A percentile compares a stretch with the other conserved stretches of the same genome.
Conservation (phyloP, 2,113 vertebrate genomes). For the Megatriorchis doriae region DNA sequence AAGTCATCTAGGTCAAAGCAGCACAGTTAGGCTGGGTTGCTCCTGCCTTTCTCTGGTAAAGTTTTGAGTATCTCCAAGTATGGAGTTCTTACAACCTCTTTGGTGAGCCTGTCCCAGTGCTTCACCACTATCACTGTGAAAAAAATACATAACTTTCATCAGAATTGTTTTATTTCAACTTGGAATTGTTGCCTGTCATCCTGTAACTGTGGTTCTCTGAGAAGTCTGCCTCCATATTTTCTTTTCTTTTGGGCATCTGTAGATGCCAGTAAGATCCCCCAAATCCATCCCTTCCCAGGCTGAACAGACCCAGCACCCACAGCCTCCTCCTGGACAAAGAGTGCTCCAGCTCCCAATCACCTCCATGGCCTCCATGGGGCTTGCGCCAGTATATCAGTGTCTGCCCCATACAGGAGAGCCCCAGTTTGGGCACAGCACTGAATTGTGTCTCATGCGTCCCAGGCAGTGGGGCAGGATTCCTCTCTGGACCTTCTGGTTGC, state of each 20-base stretch:
- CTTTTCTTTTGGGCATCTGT: background rate
- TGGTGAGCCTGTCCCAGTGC: background rate
- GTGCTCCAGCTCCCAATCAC: background rate
- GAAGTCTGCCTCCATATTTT: background rate
- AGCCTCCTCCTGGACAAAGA: background rate
- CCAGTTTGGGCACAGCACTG: no score
- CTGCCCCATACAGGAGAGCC: background rate
- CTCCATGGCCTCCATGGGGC: fast-evolving
- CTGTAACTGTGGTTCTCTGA: background rate
- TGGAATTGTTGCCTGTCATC: background rate
- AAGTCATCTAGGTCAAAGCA: background rate
- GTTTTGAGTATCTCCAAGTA: background rate
- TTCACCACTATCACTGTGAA: background rate
- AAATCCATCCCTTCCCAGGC: background rate
- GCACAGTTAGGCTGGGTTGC: background rate
- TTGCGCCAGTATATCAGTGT: background rate
- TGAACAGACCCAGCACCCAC: background rate
- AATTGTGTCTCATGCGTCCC: background rate
- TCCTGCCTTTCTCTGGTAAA: background rate
- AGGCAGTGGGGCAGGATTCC: background rate
- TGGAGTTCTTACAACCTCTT: background rate
- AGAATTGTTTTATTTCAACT: background rate
- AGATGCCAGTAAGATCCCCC: fast-evolving
- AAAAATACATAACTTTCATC: background rate
- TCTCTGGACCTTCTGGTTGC: background rate